Conservation (phyloP, 1,140 invertebrate species). For the Scaptodrosophila lebanonensis region DNA sequence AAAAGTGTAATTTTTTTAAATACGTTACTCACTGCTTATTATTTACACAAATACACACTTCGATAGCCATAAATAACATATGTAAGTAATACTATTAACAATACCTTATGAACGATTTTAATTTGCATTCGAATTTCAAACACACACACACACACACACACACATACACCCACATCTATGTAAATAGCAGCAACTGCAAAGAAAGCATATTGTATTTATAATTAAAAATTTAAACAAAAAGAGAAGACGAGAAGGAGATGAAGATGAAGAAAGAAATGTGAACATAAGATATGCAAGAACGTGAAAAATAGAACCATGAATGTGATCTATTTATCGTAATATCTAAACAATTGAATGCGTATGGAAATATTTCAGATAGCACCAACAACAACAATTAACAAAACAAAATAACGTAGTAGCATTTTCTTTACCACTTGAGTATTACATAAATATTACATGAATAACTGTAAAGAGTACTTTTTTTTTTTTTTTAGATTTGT, state of each 20-base stretch:
- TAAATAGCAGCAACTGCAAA: conserved; percentile 6
- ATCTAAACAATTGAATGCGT: not conserved
- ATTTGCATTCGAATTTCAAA: conserved; percentile 15
- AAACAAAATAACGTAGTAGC: conserved; percentile 21
- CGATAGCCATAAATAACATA: conserved; percentile 36
- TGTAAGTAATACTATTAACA: too few relatives aligned
- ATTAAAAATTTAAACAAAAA: not conserved
- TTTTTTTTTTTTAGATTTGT: conserved; percentile 55
- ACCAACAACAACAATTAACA: not conserved
- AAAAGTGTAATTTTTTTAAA: too few relatives aligned
- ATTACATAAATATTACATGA: conserved; percentile 17
- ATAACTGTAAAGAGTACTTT: conserved; percentile 46
- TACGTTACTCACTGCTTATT: too few relatives aligned
- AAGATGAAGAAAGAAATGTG: conserved; percentile 50
- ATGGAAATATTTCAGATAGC: not conserved
- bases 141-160: conserved; percentile 35
- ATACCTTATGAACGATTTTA: too few relatives aligned
- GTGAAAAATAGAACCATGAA: conserved; percentile 76
- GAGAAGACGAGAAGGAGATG: conserved; percentile 40
- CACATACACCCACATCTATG: conserved; percentile 22
- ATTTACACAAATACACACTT: too few relatives aligned
- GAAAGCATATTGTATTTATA: conserved; percentile 3
- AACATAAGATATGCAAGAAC: conserved; percentile 60
- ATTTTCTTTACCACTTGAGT: not conserved
- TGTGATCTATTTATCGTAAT: conserved; percentile 76